Evolutionary conservation across 2,113 vertebrate species (phyloP), one percentile per base, ranked within the genome.

Genomic region (Semnornis frantzii): DNA sequence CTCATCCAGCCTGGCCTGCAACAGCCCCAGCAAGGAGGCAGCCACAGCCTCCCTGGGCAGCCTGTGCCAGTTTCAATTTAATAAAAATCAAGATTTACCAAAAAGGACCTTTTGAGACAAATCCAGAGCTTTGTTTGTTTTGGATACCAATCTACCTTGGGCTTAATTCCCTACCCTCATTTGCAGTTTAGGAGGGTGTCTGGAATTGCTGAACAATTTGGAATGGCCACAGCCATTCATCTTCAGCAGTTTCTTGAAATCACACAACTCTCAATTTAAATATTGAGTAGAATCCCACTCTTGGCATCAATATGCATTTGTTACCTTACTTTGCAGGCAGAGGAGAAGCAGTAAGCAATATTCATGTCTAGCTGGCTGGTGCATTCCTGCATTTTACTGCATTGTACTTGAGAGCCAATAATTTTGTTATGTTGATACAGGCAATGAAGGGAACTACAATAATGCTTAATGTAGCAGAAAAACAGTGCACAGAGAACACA

Each of bases 341-440:
- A 30, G n/a, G 20, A 48, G 81, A 80, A 78, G 13, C 10, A 81
- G 34, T 10, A 37, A 88, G 57, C 25, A 86, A 34, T 72, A 54
- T 57, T 64, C 2, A 74, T 68, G 86, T 88, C 62, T 81, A 78
- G 50, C 52, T 78, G 58, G 70, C 57, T 93, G n/a, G 37, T 95
- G 57, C 23, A 71, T 58, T 86, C 19, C 50, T 65, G 74, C 80
- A 62, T 90, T 92, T 91, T 89, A 90, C 11, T 93, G 48, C 65
- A 37, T 52, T 93, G 65, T 58, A 14, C 65, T 89, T 3, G 6
- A 85, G 60, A 85, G 60, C 33, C 73, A 80, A 82, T 48, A 85
- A 68, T 96, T 95, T 91, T 94, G 78, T 77, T 87, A 58, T 85
- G 87, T 96, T 97, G 93, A 87, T 95, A 85, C 5, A 96, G 92